Evolutionary conservation across 2,888 invertebrate species (phyloP), one percentile per base, ranked within the genome.

Genomic region (Tachina lurida): DNA sequence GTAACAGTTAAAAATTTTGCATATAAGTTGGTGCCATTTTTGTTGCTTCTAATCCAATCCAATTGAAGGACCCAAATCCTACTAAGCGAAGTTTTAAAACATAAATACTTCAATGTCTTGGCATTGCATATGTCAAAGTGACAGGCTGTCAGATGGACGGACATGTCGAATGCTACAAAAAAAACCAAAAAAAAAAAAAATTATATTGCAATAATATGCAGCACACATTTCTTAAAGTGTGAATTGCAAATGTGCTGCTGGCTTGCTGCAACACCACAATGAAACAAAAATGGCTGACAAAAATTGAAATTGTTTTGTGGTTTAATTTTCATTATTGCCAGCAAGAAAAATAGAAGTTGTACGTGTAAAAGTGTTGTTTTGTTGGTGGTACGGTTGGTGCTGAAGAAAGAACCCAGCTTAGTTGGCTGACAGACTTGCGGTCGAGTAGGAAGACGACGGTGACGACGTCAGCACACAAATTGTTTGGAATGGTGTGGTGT

Each of bases 221-320:
- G 73, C 49, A 47, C 45, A 76, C 82, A 82, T 82, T 65, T 65
- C 76, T 76, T 71, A 47, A 85, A 85, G 85, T 85, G 85, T 85
- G 85, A 85, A 85, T 85, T 85, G 86, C 79, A 86, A 86, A 86
- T 86, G 60, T 76, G 45, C 31, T 71, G 68, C 41, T 73, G 12
- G 54, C n/a, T 58, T 49, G 47, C 31, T 47, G 60, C 41, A 60
- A 63, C 31, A 54, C 47, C 31, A 63, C 65, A 68, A 76, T 19
- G 63, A 82, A 85, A 79, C 60, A 83, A 86, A 86, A 83, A 86
- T 86, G 86, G 86, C 86, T 83, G 83, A 83, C 86, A 86, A 83
- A 67, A 86, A 86, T 83, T 86, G 54, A 83, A 83, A 86, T 80
- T 79, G 47, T 79, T 79, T 79, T 86, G 86, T 73, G 76, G 83